A percentile compares a stretch with the other conserved stretches of the same genome.
These are phyloP conservation scores for Ia io DNA, from an alignment of 2,113 vertebrate species.

Conservation along the genomic window DNA sequence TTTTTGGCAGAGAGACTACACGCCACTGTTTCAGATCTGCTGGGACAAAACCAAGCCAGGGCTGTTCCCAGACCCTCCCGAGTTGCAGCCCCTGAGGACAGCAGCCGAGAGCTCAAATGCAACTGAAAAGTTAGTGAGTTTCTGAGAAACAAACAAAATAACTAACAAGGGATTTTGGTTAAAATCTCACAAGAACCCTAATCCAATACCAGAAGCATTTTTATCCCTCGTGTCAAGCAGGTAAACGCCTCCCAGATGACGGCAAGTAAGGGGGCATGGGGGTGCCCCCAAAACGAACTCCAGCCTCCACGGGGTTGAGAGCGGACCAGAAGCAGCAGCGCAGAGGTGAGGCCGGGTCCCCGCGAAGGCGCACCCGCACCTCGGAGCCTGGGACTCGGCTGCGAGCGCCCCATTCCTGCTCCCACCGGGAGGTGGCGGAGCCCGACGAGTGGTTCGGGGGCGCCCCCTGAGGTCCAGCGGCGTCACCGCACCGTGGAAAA, in stretches of 20 bases:
- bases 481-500: slow-evolving; percentile 10
- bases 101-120: neutral
- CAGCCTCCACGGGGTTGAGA: neutral
- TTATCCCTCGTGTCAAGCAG: neutral
- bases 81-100: neutral
- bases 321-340: neutral
- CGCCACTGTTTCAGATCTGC: neutral
- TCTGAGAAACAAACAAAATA: slow-evolving; percentile 13
- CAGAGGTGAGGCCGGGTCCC: too few relatives aligned
- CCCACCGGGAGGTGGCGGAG: neutral
- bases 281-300: neutral
- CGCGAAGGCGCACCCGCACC: neutral
- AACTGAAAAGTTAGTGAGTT: neutral
- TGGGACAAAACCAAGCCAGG: neutral
- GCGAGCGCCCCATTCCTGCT: neutral
- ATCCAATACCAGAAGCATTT: slow-evolving; percentile 12
- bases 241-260: neutral
- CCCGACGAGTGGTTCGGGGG: slow-evolving; percentile 46
- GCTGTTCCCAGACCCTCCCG: neutral
- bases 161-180: neutral
- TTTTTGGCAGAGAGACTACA: neutral
- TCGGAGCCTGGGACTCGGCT: neutral
- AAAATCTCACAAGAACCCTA: neutral
- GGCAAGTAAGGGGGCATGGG: too few relatives aligned
- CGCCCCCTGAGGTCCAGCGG: slow-evolving; percentile 70